phyloP scores from a whole-genome alignment of 2,888 invertebrate genomes.

The Cerastis rubricosa region DNA sequence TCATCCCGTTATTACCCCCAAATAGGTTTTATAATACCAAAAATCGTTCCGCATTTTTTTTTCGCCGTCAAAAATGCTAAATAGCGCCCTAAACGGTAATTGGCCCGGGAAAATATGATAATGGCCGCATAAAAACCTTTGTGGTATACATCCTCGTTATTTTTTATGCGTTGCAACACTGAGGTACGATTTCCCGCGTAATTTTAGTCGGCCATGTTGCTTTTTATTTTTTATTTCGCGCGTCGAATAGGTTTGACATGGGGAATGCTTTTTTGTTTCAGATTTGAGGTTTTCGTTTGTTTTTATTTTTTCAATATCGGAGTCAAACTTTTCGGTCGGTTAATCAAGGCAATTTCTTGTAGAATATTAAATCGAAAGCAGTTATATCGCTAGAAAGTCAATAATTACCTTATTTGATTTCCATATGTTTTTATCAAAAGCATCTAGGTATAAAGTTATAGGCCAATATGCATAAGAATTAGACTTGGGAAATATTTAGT shows the following conservation, averaged over 20 bases:
- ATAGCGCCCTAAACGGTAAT: conserved; percentile 81
- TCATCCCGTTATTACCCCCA: conserved; percentile 45
- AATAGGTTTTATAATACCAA: conserved; percentile 70
- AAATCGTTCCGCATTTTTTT: conserved; percentile 67
- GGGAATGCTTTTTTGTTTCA: conserved; percentile 30
- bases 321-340: not conserved
- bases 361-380: not conserved
- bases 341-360: not conserved
- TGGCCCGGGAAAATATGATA: conserved; percentile 85
- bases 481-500: not conserved
- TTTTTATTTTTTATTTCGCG: conserved; percentile 69
- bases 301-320: not conserved
- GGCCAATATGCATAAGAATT: not conserved
- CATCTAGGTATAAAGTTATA: not conserved
- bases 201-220: conserved; percentile 77
- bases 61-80: conserved; percentile 79
- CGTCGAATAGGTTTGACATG: conserved; percentile 58
- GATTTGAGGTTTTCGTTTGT: not conserved
- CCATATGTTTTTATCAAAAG: not conserved
- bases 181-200: conserved; percentile 76
- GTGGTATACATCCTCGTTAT: conserved; percentile 82
- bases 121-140: conserved; percentile 85
- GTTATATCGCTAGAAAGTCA: not conserved
- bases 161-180: conserved; percentile 76
- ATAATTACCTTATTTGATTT: not conserved